These are phyloP conservation scores for Trididemnum nubilum DNA, from an alignment of 23 tunicate species.

Conservation along the genomic window DNA sequence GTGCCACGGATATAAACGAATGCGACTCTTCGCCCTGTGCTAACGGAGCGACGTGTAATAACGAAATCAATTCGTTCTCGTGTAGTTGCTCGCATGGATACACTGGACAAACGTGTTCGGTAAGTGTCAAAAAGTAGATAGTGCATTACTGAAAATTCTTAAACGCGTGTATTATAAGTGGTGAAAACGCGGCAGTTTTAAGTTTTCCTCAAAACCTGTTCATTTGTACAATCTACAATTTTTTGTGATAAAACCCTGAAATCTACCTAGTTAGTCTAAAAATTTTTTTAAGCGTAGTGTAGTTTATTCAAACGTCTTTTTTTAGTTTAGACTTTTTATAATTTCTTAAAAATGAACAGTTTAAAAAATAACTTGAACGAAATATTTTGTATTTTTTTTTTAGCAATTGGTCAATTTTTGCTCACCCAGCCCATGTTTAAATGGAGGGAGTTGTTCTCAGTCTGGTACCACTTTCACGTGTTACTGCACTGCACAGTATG, in stretches of 20 bases:
- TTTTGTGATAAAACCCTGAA: no score
- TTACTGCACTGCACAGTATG: constrained; percentile 40
- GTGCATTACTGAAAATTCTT: background rate
- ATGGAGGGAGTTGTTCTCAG: constrained; percentile 74
- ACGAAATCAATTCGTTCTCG: constrained; percentile 51
- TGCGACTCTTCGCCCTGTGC: constrained; percentile 70
- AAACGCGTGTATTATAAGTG: background rate
- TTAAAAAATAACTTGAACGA: no score
- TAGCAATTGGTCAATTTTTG: constrained; percentile 57
- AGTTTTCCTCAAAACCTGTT: no score
- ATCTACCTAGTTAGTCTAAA: no score
- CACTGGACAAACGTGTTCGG: constrained; percentile 71
- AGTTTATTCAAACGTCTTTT: no score
- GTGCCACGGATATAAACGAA: constrained; percentile 62
- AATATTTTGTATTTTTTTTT: background rate
- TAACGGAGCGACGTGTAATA: constrained; percentile 64
- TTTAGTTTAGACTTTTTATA: no score
- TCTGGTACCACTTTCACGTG: constrained; percentile 55
- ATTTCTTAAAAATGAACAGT: no score
- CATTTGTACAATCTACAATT: no score
- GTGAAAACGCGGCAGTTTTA: background rate
- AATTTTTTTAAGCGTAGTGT: no score
- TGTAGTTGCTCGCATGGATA: constrained; percentile 71
- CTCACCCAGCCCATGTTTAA: constrained; percentile 57
- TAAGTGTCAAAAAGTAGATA: constrained; percentile 37